Conservation (phyloP, 2,113 vertebrate genomes). For the Ptilonorhynchus violaceus region DNA sequence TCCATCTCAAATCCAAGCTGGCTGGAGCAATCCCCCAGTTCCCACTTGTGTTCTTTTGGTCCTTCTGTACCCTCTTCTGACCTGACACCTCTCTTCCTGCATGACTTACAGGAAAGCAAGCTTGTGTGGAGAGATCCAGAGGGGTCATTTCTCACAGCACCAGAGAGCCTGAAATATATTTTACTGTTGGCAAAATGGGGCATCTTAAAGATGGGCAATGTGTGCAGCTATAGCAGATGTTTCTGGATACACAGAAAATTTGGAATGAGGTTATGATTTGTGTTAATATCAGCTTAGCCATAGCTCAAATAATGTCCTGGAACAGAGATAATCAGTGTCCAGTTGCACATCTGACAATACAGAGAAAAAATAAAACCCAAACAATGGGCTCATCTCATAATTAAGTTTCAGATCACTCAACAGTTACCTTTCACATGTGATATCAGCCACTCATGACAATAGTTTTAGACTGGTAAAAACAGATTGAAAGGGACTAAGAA, state of each 20-base stretch:
- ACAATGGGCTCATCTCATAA: background rate
- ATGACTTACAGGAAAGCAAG: background rate
- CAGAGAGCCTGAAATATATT: background rate
- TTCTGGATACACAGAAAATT: background rate
- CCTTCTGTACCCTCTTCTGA: background rate
- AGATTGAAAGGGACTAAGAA: background rate
- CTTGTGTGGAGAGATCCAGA: background rate
- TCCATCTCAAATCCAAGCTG: background rate
- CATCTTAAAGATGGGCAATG: background rate
- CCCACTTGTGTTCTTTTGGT: background rate
- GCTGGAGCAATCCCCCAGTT: background rate
- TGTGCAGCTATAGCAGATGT: background rate
- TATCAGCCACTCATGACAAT: background rate
- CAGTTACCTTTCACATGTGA: background rate
- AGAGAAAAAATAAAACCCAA: background rate
- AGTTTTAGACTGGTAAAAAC: background rate
- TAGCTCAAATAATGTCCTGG: background rate
- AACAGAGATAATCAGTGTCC: background rate
- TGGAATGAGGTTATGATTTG: background rate
- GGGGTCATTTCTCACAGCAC: background rate
- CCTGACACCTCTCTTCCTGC: background rate
- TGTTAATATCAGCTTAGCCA: background rate
- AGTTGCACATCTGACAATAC: background rate
- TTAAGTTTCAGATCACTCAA: background rate
- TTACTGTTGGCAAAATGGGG: background rate